Base-by-base conservation (phyloP, 2,888 invertebrate genomes). In the Leptothorax acervorum region DNA sequence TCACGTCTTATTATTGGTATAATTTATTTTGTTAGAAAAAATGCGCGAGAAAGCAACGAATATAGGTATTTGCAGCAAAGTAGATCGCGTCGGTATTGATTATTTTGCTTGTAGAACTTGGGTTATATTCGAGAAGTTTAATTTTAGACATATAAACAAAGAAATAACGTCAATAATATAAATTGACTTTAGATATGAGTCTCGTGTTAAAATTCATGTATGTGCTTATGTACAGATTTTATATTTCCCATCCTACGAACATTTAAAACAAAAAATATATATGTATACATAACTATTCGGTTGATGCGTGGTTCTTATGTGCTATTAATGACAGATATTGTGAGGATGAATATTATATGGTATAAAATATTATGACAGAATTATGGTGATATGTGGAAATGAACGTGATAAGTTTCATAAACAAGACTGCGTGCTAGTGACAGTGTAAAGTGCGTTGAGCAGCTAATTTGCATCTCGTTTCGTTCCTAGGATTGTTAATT, bases 391-490 rank as follows among this genome's bases (percentile, higher is more conserved):
- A 31, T 51, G 71, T 60, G 73, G 28, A 51, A 57, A 71, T 71
- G 48, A 73, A 60, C 73, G 60, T 81, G 60, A 71, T 48, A 62
- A 81, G 48, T 73, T 60, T 28, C 39, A 18, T 15, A 55, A 70
- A 45, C 31, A 48, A 79, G 60, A 81, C 73, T 51, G 79, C 73
- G 79, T 73, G 73, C 15, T 39, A 62, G 79, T 73, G 79, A 73
- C 79, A 81, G 79, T 79, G 79, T 57, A 35, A 48, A 81, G 79
- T 81, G 79, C 73, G 39, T 51, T 39, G 39, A 81, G 60, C 66
- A 62, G 48, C 48, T 73, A 62, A 71, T 81, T 39, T 73, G 39
- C 73, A 81, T 81, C 28, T 5, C 12, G 60, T 60, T 62, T 48
- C 23, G 15, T 23, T 28, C 11, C 18, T 15, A 12, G 48, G 18